A percentile compares a stretch with the other conserved stretches of the same genome.
Conservation (phyloP, 2,888 invertebrate genomes). For the Cepaea hortensis region DNA sequence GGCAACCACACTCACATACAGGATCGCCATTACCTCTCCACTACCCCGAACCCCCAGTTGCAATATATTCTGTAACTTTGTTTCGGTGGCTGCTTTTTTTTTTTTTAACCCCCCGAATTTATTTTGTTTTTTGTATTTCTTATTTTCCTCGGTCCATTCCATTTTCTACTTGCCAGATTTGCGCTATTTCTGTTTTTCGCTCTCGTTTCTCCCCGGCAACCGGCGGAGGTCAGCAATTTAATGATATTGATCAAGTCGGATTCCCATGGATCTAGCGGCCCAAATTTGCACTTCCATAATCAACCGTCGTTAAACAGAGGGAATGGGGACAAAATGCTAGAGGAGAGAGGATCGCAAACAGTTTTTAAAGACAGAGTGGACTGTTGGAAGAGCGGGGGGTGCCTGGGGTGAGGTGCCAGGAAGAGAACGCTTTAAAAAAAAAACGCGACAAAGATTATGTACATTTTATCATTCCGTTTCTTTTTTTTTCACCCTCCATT, state of each 20-base stretch:
- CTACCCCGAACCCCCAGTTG: neutral
- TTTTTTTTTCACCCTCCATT: neutral
- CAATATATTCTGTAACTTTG: neutral
- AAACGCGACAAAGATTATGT: slow-evolving; percentile 26
- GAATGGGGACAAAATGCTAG: slow-evolving; percentile 21
- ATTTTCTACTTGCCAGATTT: slow-evolving; percentile 40
- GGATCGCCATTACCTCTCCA: too few relatives aligned
- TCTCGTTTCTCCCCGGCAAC: slow-evolving; percentile 31
- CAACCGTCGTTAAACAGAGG: slow-evolving; percentile 42
- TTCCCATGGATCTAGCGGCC: slow-evolving; percentile 44
- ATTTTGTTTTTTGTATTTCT: neutral
- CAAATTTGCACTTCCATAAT: slow-evolving; percentile 47
- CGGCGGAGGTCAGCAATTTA: slow-evolving; percentile 44
- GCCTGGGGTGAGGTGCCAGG: neutral
- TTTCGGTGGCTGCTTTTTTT: neutral
- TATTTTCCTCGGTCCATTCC: slow-evolving; percentile 18
- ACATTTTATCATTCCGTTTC: slow-evolving; percentile 25
- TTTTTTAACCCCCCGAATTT: neutral
- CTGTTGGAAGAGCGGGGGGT: neutral
- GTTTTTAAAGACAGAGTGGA: slow-evolving; percentile 13
- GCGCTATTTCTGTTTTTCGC: slow-evolving; percentile 41
- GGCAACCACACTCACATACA: too few relatives aligned
- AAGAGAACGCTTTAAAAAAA: neutral
- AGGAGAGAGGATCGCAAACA: neutral
- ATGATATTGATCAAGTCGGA: slow-evolving; percentile 46